Evolutionary conservation across 2,113 vertebrate genomes (phyloP), one percentile per base, ranked within the genome.

Genomic region (Felis chaus): DNA sequence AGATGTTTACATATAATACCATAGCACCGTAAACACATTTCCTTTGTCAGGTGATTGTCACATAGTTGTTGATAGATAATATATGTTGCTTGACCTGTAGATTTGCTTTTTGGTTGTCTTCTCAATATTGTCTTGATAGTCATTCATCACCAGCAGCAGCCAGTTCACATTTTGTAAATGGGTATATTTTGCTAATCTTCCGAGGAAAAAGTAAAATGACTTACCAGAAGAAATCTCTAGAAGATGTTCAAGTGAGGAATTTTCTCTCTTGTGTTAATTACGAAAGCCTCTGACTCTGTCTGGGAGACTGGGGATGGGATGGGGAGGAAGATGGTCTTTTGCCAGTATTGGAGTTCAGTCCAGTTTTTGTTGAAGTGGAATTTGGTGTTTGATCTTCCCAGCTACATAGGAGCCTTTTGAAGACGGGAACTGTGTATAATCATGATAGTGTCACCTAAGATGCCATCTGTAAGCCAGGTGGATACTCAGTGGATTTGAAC

Each of bases 131-230:
- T 76, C 10, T 65, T 53, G 89, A 68, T 63, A 69, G 79, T 90
- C 66, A 36, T 69, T 80, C 96, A 39, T 95, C 23, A 63, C 27
- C 53, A 76, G 15, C 31, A 82, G 31, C 8, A 79, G 18, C 25
- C 66, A 89, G 21, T 92, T 93, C 33, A 63, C 31, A 65, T 78
- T 57, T 73, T 94, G 8, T 87, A 83, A 96, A 53, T 96, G 79
- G 18, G 45, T 89, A 16, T 71, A 27, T 90, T 87, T 97, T 96
- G 16, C 15, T 92, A 83, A 33, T 79, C 68, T 87, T 93, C 27
- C 69, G 33, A 88, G 53, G 66, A 66, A 68, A 92, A 94, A 57
- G 12, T 61, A 45, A 89, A 74, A 93, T 76, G 50, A 65, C 21
- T 61, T 91, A n/a, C 18, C 89, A 66, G 61, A 66, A 74, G 48